Evolutionary conservation across 2,797 vertebrate species (phyloP), one percentile per base, ranked within the genome.

Genomic region (Myoxocephalus aenaeus): DNA sequence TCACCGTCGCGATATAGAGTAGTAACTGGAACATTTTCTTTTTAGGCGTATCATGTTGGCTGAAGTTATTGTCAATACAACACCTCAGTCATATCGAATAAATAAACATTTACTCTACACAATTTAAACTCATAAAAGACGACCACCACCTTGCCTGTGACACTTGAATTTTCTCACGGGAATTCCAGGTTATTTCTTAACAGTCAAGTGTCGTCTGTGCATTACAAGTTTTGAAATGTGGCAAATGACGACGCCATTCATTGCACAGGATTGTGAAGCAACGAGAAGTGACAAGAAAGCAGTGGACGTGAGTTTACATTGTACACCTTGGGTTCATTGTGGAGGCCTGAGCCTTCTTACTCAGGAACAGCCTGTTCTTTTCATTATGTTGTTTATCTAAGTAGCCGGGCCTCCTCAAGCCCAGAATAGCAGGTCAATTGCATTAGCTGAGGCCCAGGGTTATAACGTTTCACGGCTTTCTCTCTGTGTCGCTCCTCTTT

Each of bases 391-490:
- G 92, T 94, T 94, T 93, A 91, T 93, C 89, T 90, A 92, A 93
- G 92, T 89, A 85, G 80, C 89, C 63, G 84, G 84, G 90, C 90
- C 89, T 92, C 88, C 89, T 90, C 80, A 70, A 73, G 91, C 92
- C 86, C 87, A 93, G 86, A 93, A 95, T 92, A 94, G 93, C 90
- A 92, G 89, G 87, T 93, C 93, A 92, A 94, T 92, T 93, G 91
- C 92, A 93, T 93, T 94, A 94, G 89, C 86, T 42, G 80, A 87
- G 79, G 85, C 89, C 87, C 29, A 8, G 81, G 90, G 93, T 93
- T 93, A 94, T 93, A 90, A 90, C 90, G 89, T 94, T 94, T 92
- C 88, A 90, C 68, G 13, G 54, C 86, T 85, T 83, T 59, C 44
- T 56, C 44, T 56, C 40, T 54, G 18, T 27, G 56, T 34, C 12